A percentile compares a stretch with the other conserved stretches of the same genome.
These are phyloP conservation scores for Alethe diademata DNA, from an alignment of 2,113 vertebrate genomes.

Conservation along the genomic window DNA sequence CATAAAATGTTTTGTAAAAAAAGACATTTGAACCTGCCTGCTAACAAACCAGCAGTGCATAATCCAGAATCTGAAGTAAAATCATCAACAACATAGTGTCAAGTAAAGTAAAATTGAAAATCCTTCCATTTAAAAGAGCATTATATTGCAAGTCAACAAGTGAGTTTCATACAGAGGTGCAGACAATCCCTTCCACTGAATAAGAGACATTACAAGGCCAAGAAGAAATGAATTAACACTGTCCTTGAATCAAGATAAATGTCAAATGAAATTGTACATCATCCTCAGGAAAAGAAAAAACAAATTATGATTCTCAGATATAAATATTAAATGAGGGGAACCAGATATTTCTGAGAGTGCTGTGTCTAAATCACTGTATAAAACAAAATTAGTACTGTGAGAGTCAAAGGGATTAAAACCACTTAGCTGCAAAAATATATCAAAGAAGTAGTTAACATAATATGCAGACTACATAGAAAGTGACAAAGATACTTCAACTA, in stretches of 20 bases:
- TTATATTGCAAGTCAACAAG: not conserved
- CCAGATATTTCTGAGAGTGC: not conserved
- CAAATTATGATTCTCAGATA: not conserved
- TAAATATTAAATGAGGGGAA: slow-evolving; percentile 8
- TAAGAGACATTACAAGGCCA: not conserved
- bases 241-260: not conserved
- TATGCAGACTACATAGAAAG: not conserved
- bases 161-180: not conserved
- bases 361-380: not conserved
- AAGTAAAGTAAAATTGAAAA: not conserved
- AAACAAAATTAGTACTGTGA: not conserved
- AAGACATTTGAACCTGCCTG: not conserved
- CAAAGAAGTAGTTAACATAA: not conserved
- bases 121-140: not conserved
- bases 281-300: not conserved
- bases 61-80: not conserved
- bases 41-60: not conserved
- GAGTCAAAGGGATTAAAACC: not conserved
- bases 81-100: not conserved
- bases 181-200: not conserved
- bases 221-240: not conserved
- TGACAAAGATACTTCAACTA: not conserved
- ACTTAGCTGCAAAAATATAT: not conserved
- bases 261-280: not conserved
- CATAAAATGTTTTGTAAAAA: not conserved